Evolutionary conservation across 2,797 vertebrate genomes (phyloP).

Genomic region (Spheniscus humboldti): DNA sequence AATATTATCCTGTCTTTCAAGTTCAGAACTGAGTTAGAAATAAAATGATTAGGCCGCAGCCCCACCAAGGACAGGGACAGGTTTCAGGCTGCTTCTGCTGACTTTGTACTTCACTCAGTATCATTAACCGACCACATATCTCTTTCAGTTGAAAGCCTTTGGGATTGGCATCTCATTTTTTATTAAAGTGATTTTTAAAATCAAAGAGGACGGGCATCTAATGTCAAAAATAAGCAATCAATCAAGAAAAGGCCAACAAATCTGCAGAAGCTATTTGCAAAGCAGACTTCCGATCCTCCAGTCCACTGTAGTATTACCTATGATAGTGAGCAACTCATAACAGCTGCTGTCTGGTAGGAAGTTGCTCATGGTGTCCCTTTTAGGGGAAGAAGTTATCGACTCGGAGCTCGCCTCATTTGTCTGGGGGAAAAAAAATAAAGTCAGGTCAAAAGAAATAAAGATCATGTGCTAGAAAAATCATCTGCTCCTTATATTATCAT

Average conservation of each 20-base stretch:
- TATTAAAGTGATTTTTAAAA: neutral
- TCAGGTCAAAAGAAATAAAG: neutral
- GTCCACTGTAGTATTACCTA: constrained; percentile 77
- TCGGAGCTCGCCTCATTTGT: constrained; percentile 93
- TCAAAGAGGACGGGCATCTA: neutral
- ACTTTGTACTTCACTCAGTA: neutral
- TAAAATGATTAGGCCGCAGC: neutral
- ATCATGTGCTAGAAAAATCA: neutral
- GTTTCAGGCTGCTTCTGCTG: neutral
- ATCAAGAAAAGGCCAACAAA: neutral
- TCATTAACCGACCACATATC: neutral
- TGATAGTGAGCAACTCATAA: constrained; percentile 87
- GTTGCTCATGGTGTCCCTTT: constrained; percentile 87
- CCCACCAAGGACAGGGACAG: neutral
- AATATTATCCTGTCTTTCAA: neutral
- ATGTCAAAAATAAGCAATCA: neutral
- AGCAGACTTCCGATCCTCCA: neutral
- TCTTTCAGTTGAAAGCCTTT: neutral
- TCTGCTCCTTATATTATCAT: neutral
- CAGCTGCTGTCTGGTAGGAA: constrained; percentile 88
- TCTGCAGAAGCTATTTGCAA: neutral
- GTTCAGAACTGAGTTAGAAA: neutral
- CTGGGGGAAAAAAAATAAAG: constrained; percentile 66
- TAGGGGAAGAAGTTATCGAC: constrained; percentile 86
- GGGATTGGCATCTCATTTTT: neutral